These are phyloP conservation scores for Drosophila nigromelanica DNA, from an alignment of 1,140 invertebrate species.

Conservation along the genomic window DNA sequence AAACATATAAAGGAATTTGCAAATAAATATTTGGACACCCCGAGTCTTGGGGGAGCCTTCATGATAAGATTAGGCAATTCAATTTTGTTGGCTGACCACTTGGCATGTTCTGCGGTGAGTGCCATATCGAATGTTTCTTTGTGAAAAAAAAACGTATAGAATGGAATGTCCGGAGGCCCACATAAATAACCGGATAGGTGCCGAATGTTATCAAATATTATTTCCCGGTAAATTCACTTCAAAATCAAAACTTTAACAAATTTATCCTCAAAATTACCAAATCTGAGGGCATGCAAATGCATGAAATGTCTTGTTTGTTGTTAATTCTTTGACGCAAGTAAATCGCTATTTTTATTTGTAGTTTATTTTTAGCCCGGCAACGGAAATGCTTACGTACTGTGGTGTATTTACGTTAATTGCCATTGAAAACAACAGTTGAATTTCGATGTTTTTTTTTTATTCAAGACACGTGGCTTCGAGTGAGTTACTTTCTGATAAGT, in stretches of 20 bases:
- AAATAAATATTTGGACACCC: slow-evolving; percentile 1
- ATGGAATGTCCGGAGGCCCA: slow-evolving; percentile 29
- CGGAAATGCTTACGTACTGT: slow-evolving; percentile 21
- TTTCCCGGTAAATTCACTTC: slow-evolving; percentile 27
- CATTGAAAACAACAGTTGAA: no score
- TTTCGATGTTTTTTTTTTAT: no score
- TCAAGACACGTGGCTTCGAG: no score
- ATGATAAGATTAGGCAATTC: slow-evolving; percentile 8
- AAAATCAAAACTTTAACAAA: neutral
- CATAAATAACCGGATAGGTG: neutral
- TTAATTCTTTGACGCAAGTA: slow-evolving; percentile 22
- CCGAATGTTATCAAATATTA: slow-evolving; percentile 7
- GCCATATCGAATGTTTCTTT: neutral
- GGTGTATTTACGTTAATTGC: no score
- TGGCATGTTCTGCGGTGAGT: neutral
- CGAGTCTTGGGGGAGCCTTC: neutral
- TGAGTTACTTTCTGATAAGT: no score
- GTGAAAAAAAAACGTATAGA: neutral
- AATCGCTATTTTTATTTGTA: neutral
- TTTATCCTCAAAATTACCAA: slow-evolving; percentile 15
- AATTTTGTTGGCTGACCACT: neutral
- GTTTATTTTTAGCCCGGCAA: slow-evolving; percentile 4
- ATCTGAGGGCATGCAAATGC: slow-evolving; percentile 11
- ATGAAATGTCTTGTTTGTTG: neutral
- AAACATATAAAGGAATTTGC: neutral